Conservation (phyloP, 2,113 vertebrate genomes). For the Sinocyclocheilus rhinocerous region DNA sequence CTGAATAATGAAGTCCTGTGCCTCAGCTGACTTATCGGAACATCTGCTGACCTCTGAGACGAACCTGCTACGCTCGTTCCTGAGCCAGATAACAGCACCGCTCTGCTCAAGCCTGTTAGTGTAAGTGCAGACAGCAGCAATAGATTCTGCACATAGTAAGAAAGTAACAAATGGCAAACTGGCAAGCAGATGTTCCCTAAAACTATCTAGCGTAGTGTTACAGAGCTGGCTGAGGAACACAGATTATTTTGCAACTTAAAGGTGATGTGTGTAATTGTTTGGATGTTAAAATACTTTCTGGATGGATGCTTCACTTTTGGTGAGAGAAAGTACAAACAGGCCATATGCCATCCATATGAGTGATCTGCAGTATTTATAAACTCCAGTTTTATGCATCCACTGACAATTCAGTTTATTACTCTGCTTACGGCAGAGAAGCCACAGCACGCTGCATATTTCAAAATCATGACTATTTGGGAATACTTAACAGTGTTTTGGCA, state of each 20-base stretch:
- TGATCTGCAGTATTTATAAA: slow-evolving; percentile 34
- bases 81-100: slow-evolving; percentile 38
- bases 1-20: slow-evolving; percentile 33
- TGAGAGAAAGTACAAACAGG: background rate
- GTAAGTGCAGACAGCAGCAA: slow-evolving; percentile 42
- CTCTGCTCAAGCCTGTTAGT: slow-evolving; percentile 41
- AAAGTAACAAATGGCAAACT: slow-evolving; percentile 45
- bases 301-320: slow-evolving; percentile 1
- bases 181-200: slow-evolving; percentile 37
- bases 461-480: background rate
- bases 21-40: slow-evolving; percentile 24
- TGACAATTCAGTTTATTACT: background rate
- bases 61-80: background rate
- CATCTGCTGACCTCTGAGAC: slow-evolving; percentile 37
- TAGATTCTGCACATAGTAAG: slow-evolving; percentile 55
- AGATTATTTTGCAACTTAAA: background rate
- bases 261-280: background rate
- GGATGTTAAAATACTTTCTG: background rate
- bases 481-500: slow-evolving; percentile 16
- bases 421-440: background rate
- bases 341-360: slow-evolving; percentile 1
- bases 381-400: slow-evolving; percentile 3
- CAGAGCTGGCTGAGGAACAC: background rate
- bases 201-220: slow-evolving; percentile 31
- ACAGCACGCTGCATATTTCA: background rate